Conservation (phyloP, 2,888 invertebrate genomes). For the Hemithea aestivaria region DNA sequence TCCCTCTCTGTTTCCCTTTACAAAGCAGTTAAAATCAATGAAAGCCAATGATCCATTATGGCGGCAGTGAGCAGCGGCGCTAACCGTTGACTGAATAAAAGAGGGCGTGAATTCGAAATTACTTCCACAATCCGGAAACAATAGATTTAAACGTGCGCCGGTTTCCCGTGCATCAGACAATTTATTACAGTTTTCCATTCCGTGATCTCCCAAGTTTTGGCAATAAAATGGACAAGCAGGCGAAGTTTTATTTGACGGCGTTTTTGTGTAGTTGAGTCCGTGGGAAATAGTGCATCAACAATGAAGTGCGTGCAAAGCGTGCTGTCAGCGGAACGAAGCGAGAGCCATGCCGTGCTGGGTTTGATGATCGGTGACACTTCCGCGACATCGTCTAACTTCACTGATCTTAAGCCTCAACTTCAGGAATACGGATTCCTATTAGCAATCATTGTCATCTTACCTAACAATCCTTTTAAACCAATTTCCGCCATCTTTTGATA, state of each 20-base stretch:
- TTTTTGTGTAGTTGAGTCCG: slow-evolving; percentile 27
- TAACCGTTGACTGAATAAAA: slow-evolving; percentile 18
- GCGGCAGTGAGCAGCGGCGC: background rate
- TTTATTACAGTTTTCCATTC: slow-evolving; percentile 11
- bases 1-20: background rate
- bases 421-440: too few species aligned
- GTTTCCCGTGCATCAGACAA: slow-evolving; percentile 2
- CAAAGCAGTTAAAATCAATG: slow-evolving; percentile 3
- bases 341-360: slow-evolving; percentile 42
- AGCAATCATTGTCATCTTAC: too few species aligned
- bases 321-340: slow-evolving; percentile 63
- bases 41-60: slow-evolving; percentile 12
- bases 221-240: slow-evolving; percentile 10
- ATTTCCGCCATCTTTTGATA: too few species aligned
- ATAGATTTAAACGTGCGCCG: slow-evolving; percentile 25
- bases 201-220: slow-evolving; percentile 4
- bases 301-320: slow-evolving; percentile 39
- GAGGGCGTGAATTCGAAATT: slow-evolving; percentile 49
- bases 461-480: too few species aligned
- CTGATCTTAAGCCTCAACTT: too few species aligned
- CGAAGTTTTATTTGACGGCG: slow-evolving; percentile 5
- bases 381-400: slow-evolving; percentile 29
- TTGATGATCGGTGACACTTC: slow-evolving; percentile 50
- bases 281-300: slow-evolving; percentile 43
- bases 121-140: slow-evolving; percentile 43